Conservation (phyloP, 2,113 vertebrate genomes). For the Felis chaus region DNA sequence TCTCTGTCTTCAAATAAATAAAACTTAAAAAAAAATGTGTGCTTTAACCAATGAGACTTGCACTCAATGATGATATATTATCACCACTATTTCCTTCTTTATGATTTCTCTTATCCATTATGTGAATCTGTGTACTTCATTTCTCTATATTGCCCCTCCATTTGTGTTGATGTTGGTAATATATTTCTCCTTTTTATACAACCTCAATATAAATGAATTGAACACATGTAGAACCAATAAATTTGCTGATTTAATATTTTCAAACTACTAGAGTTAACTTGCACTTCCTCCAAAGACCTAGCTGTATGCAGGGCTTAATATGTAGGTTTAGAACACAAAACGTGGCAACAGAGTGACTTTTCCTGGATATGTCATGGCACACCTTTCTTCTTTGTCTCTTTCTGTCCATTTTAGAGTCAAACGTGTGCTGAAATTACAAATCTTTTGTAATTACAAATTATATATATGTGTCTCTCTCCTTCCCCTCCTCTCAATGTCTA, state of each 20-base stretch:
- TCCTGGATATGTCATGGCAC: neutral
- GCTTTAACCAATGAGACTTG: neutral
- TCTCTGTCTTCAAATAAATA: too few relatives aligned
- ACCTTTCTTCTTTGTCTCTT: neutral
- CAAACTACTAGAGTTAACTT: neutral
- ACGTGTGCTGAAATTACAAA: neutral
- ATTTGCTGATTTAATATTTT: neutral
- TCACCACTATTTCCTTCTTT: neutral
- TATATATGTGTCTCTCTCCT: neutral
- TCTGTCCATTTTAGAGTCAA: neutral
- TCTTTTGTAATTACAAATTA: neutral
- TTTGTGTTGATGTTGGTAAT: neutral
- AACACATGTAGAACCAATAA: neutral
- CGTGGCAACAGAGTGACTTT: neutral
- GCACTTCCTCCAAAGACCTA: neutral
- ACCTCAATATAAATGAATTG: neutral
- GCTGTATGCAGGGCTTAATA: neutral
- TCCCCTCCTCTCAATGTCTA: neutral
- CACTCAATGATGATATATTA: neutral
- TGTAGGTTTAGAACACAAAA: rapidly evolving
- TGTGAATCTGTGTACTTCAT: rapidly evolving
- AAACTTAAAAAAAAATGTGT: too few relatives aligned
- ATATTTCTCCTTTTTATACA: neutral
- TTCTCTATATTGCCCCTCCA: neutral
- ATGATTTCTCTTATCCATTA: neutral